phyloP scores from a whole-genome alignment of 1,140 invertebrate species.

The Metopolophium dirhodum region DNA sequence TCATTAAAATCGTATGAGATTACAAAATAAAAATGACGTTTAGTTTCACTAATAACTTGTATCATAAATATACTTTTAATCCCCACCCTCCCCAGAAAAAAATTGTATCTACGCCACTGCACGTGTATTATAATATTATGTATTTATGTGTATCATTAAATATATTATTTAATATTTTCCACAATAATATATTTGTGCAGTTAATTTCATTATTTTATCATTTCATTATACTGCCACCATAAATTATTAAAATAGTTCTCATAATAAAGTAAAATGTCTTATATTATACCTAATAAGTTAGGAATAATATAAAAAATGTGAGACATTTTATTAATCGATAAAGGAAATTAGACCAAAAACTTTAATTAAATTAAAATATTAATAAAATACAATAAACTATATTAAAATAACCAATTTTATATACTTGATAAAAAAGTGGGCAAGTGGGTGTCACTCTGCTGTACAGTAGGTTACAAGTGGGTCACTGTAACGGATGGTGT shows the following conservation, averaged over 20 bases:
- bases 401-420: no score
- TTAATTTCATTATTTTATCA: not conserved
- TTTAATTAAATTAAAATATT: no score
- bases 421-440: not conserved
- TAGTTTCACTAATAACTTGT: no score
- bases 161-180: not conserved
- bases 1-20: not conserved
- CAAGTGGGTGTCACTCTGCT: no score
- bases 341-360: not conserved
- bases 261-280: not conserved
- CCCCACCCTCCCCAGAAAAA: no score
- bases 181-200: not conserved
- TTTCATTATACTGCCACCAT: not conserved
- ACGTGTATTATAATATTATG: not conserved
- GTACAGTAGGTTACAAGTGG: no score
- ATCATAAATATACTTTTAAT: no score
- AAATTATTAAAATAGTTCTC: not conserved
- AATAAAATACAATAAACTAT: no score
- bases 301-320: not conserved
- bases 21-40: not conserved
- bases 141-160: not conserved
- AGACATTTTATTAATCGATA: not conserved
- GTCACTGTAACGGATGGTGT: no score
- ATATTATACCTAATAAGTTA: not conserved
- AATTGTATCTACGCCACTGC: no score